A percentile compares a stretch with the other conserved stretches of the same genome.
Conservation (phyloP, 2,113 vertebrate genomes). For the Glareola pratincola region DNA sequence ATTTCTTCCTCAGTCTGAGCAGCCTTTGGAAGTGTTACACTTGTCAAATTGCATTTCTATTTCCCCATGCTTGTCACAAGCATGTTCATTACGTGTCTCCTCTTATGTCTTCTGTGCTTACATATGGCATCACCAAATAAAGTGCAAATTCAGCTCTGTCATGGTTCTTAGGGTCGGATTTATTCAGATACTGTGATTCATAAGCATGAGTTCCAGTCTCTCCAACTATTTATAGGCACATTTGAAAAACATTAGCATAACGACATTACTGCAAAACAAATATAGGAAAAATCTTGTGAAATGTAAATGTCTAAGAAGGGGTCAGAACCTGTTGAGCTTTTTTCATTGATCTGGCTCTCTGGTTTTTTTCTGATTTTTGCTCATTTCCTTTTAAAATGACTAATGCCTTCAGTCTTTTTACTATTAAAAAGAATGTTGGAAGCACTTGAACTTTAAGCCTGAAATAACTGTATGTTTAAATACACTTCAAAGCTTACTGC, state of each 20-base stretch:
- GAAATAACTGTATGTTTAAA: not conserved
- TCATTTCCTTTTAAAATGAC: not conserved
- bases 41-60: not conserved
- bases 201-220: not conserved
- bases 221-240: not conserved
- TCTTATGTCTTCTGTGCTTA: not conserved
- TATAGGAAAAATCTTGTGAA: not conserved
- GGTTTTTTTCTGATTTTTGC: not conserved
- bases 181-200: not conserved
- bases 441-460: not conserved
- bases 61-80: not conserved
- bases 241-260: not conserved
- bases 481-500: not conserved
- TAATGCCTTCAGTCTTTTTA: not conserved
- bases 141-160: not conserved
- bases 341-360: not conserved
- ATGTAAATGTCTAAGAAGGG: not conserved
- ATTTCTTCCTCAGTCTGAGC: not conserved
- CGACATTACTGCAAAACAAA: not conserved
- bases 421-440: not conserved
- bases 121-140: not conserved
- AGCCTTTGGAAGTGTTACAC: not conserved
- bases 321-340: not conserved
- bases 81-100: not conserved
- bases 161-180: not conserved